phyloP scores from a whole-genome alignment of 2,113 vertebrate species.

The Lamprotornis superbus region DNA sequence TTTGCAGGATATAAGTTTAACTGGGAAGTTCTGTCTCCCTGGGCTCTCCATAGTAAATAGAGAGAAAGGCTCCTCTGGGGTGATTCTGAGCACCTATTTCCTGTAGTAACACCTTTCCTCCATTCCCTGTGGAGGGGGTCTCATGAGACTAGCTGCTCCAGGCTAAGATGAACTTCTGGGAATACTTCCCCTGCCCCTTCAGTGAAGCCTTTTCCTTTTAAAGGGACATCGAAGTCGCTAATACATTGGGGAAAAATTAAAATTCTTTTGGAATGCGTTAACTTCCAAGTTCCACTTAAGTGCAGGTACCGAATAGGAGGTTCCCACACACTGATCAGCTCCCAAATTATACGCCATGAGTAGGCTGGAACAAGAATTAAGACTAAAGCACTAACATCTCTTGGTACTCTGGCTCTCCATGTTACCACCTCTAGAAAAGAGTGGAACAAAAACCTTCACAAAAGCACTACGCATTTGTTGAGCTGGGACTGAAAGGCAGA shows the following conservation, averaged over 20 bases:
- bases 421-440: not conserved
- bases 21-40: not conserved
- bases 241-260: conserved; percentile 20
- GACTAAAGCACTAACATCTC: not conserved
- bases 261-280: not conserved
- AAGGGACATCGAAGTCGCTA: not conserved
- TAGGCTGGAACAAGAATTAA: not conserved
- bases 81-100: not conserved
- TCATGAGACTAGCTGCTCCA: conserved; percentile 20
- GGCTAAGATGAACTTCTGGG: conserved; percentile 3
- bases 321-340: not conserved
- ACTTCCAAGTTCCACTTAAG: not conserved
- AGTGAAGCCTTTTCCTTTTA: conserved; percentile 10
- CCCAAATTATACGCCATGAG: not conserved
- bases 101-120: not conserved
- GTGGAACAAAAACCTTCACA: not conserved
- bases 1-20: not conserved
- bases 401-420: not conserved
- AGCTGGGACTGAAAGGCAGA: not conserved
- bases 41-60: not conserved
- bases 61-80: not conserved
- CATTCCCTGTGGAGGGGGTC: not conserved
- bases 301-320: not conserved
- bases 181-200: not conserved
- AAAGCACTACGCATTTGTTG: fast-evolving